Conservation (phyloP, 2,888 invertebrate genomes). For the Heliconius cydno region DNA sequence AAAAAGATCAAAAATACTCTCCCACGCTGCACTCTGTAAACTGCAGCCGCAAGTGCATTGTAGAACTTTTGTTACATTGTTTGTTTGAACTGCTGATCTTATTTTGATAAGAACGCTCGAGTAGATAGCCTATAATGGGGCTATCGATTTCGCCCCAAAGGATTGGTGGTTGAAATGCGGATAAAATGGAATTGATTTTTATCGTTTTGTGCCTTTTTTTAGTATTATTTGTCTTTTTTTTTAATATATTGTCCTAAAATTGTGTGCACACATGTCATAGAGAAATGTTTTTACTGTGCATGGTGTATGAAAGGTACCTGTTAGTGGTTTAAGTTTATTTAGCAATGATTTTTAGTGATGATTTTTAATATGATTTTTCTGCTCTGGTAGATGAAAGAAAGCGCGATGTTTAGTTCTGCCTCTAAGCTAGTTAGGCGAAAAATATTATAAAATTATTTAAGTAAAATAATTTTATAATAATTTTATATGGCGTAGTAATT, state of each 20-base stretch:
- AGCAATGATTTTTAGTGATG: background rate
- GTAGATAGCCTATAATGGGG: slow-evolving; percentile 17
- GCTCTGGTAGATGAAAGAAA: background rate
- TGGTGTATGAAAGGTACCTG: background rate
- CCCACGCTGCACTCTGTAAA: slow-evolving; percentile 46
- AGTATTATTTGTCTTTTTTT: slow-evolving; percentile 13
- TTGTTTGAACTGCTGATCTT: slow-evolving; percentile 32
- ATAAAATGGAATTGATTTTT: slow-evolving; percentile 29
- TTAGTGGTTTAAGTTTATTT: background rate
- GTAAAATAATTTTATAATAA: too few relatives aligned
- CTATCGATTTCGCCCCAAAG: slow-evolving; percentile 36
- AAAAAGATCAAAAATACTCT: slow-evolving; percentile 42
- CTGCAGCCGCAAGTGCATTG: slow-evolving; percentile 39
- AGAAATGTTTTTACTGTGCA: background rate
- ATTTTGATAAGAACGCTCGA: slow-evolving; percentile 37
- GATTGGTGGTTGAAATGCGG: slow-evolving; percentile 34
- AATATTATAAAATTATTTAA: too few relatives aligned
- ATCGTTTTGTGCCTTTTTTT: slow-evolving; percentile 27
- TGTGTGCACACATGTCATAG: background rate
- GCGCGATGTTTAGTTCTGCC: too few relatives aligned
- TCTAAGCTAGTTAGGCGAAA: too few relatives aligned
- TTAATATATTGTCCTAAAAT: background rate
- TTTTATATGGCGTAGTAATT: too few relatives aligned
- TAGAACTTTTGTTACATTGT: slow-evolving; percentile 46
- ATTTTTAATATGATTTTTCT: background rate